These are phyloP conservation scores for Myotis planiceps DNA, from an alignment of 2,797 vertebrate genomes.

Conservation along the genomic window DNA sequence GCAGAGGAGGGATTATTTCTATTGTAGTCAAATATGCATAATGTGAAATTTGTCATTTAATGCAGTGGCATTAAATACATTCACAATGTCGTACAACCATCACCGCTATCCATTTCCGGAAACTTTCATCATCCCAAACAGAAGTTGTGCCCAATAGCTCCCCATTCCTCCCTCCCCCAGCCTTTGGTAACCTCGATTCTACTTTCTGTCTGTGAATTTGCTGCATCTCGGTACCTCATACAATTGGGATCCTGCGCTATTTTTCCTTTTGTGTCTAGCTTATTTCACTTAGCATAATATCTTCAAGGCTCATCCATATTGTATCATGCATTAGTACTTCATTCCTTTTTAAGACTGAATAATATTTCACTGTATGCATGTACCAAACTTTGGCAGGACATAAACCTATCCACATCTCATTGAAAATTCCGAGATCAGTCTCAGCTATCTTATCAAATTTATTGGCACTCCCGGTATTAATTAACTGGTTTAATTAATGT, in stretches of 20 bases:
- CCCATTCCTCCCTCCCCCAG: too few species aligned
- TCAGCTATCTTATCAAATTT: not conserved
- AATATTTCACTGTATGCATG: not conserved
- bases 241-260: not conserved
- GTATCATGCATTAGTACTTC: too few species aligned
- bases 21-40: not conserved
- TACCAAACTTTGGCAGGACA: not conserved
- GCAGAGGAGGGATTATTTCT: not conserved
- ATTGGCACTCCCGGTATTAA: not conserved
- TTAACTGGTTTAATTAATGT: not conserved
- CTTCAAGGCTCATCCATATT: not conserved
- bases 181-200: not conserved
- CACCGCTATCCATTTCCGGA: not conserved
- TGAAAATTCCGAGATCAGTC: not conserved
- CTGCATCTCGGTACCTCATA: not conserved
- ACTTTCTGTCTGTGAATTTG: not conserved
- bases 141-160: not conserved
- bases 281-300: not conserved
- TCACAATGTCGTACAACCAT: not conserved
- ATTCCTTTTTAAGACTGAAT: not conserved
- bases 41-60: not conserved
- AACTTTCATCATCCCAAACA: not conserved
- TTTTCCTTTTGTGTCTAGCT: not conserved
- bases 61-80: not conserved
- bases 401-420: not conserved